Evolutionary conservation across 2,888 invertebrate genomes (phyloP).

Genomic region (Thymelicus acteon): DNA sequence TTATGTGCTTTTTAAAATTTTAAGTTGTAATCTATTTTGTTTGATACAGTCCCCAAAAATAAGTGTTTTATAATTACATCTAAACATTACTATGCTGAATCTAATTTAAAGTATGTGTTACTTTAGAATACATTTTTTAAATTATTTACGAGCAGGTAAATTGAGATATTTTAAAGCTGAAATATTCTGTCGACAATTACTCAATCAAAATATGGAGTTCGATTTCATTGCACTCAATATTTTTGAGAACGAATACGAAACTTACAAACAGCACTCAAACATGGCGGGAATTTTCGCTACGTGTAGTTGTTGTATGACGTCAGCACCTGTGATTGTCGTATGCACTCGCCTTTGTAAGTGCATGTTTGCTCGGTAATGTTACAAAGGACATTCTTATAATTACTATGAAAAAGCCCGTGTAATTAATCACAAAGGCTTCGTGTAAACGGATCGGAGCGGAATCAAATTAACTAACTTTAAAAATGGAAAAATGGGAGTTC

Average conservation of each 20-base stretch:
- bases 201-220: too few species aligned
- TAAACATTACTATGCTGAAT: too few species aligned
- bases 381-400: slow-evolving; percentile 49
- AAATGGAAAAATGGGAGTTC: slow-evolving; percentile 43
- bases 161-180: too few species aligned
- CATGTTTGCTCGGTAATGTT: slow-evolving; percentile 49
- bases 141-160: too few species aligned
- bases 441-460: slow-evolving; percentile 43
- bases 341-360: slow-evolving; percentile 45
- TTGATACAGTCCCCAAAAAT: too few species aligned
- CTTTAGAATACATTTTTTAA: too few species aligned
- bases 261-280: background rate
- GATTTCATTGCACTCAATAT: too few species aligned
- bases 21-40: too few species aligned
- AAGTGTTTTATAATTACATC: too few species aligned
- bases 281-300: background rate
- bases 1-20: too few species aligned
- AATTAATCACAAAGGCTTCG: slow-evolving; percentile 50
- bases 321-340: slow-evolving; percentile 11
- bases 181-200: too few species aligned
- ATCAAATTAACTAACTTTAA: slow-evolving; percentile 47
- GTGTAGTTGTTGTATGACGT: background rate
- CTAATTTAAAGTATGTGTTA: too few species aligned
- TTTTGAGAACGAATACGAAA: background rate
- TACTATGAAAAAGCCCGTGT: slow-evolving; percentile 44